Percentiles rank a stretch among this genome's conserved stretches.
These are phyloP conservation scores for Urocitellus parryii DNA, from an alignment of 2,113 vertebrate species.

Conservation along the genomic window DNA sequence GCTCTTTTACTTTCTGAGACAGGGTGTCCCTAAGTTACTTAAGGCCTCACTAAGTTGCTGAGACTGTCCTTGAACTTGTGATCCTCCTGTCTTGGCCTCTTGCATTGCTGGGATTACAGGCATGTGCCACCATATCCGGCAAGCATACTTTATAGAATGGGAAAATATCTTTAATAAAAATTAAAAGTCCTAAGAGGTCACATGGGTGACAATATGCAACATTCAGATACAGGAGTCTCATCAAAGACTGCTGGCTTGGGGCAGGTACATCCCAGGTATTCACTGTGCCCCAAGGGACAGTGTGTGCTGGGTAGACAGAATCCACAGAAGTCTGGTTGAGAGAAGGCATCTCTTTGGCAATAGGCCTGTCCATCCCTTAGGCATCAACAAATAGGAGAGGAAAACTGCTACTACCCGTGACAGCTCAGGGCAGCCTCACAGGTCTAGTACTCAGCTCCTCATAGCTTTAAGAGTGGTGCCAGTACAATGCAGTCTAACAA, in stretches of 20 bases:
- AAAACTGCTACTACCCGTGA: not conserved
- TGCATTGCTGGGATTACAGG: not conserved
- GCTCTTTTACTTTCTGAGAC: too few species aligned
- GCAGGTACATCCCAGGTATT: not conserved
- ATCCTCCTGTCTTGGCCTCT: not conserved
- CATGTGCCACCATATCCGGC: not conserved
- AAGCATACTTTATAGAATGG: not conserved
- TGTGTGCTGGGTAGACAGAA: not conserved
- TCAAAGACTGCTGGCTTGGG: not conserved
- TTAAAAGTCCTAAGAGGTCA: not conserved
- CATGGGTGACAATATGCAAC: not conserved
- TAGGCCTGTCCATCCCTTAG: accelerated
- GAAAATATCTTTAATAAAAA: not conserved
- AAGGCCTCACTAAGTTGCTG: not conserved
- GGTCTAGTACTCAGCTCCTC: too few species aligned
- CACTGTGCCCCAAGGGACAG: not conserved
- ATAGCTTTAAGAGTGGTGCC: too few species aligned
- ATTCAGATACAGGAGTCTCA: not conserved
- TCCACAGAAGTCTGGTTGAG: not conserved
- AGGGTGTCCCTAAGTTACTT: not conserved
- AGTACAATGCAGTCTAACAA: too few species aligned
- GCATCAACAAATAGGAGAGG: not conserved
- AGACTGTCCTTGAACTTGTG: not conserved
- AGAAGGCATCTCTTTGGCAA: not conserved
- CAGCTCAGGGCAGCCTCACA: not conserved